Conservation (phyloP, 2,113 vertebrate species). For the Hystrix cristata region DNA sequence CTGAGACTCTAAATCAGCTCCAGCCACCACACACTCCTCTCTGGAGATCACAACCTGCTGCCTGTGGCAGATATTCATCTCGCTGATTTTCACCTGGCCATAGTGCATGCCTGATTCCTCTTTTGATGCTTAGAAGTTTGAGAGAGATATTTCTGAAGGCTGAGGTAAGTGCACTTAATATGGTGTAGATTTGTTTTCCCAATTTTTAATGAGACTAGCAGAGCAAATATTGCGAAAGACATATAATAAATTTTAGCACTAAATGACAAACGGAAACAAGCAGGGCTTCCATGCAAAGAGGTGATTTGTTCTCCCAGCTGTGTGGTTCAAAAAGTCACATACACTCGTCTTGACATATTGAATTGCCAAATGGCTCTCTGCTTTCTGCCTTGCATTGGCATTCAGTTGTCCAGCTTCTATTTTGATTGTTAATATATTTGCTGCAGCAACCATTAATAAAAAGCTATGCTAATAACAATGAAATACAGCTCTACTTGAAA, state of each 20-base stretch:
- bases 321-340: conserved; percentile 80
- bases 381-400: conserved; percentile 69
- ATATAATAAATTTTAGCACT: conserved; percentile 74
- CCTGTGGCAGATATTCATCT: conserved; percentile 67
- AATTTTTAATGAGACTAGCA: conserved; percentile 80
- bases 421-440: conserved; percentile 81
- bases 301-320: conserved; percentile 77
- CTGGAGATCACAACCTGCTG: conserved; percentile 54
- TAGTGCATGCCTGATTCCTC: conserved; percentile 26
- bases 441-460: conserved; percentile 81
- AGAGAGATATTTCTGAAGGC: conserved; percentile 67
- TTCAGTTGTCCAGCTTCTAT: conserved; percentile 68
- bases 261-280: conserved; percentile 76
- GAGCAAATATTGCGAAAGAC: conserved; percentile 70
- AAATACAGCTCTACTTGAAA: conserved; percentile 82
- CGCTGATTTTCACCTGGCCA: conserved; percentile 63
- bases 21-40: background rate
- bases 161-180: conserved; percentile 80
- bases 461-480: conserved; percentile 82
- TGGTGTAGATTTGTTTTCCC: conserved; percentile 70
- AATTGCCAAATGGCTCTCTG: conserved; percentile 63
- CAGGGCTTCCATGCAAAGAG: conserved; percentile 58
- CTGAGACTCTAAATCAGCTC: background rate
- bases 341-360: conserved; percentile 73
- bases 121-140: conserved; percentile 59